Evolutionary conservation across 2,113 vertebrate genomes (phyloP), one percentile per base, ranked within the genome.

Genomic region (Ophiodon elongatus): DNA sequence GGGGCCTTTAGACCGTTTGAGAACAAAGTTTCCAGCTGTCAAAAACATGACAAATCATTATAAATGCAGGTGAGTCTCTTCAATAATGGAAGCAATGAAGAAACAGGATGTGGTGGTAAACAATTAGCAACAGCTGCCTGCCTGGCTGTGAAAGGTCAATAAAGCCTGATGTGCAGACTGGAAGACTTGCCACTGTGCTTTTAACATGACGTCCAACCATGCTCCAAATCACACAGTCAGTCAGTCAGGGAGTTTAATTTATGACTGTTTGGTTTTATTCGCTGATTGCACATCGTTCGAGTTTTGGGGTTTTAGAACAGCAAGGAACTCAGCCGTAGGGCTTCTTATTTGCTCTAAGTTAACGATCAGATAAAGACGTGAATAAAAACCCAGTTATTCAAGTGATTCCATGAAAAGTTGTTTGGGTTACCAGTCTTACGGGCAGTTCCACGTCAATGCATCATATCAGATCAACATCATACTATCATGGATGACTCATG

Each of bases 141-240:
- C 47, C 67, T 85, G 57, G 52, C 67, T 62, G 85, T 43, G 65
- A 93, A 94, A 94, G 85, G 92, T 93, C 93, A 93, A 83, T 91
- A 89, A 82, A 84, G 19, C 92, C 82, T 79, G 91, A 59, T 79
- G 93, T 57, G 90, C 77, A 77, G 73, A 72, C 84, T 84, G 82
- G 79, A 91, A 88, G 89, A 76, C 79, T 25, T 27, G 59, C 89
- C 73, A 72, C 86, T 91, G 90, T 66, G 91, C 88, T 77, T 83
- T 80, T 85, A 88, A 82, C 82, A 87, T 65, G 71, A 50, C 31
- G 2, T 81, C 77, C 76, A 67, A 41, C 77, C 52, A 56, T 14
- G 33, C 37, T 63, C 72, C 50, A 66, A 81, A 84, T 59, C 68
- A 47, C 57, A 64, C 75, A 82, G 25, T 54, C 41, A 66, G 27